phyloP scores from a whole-genome alignment of 92 coral and sea anemone species.

The Anthopleura xanthogrammica region DNA sequence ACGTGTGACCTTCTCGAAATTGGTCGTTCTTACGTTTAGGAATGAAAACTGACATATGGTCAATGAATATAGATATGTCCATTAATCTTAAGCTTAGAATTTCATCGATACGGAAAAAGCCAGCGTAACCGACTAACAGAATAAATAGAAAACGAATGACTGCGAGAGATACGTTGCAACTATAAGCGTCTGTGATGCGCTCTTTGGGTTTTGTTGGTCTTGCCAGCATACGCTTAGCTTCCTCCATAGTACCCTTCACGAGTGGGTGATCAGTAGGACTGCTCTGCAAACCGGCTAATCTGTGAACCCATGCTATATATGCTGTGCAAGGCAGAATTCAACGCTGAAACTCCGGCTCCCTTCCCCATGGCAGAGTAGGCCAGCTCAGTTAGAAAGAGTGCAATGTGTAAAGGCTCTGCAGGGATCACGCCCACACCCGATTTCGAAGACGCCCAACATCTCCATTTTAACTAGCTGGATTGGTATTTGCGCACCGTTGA shows the following conservation, averaged over 20 bases:
- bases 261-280: constrained; percentile 53
- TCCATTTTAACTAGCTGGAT: constrained; percentile 31
- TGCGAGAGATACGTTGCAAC: constrained; percentile 33
- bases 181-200: constrained; percentile 34
- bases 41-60: constrained; percentile 32
- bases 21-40: constrained; percentile 46
- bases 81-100: constrained; percentile 26
- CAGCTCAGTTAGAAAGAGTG: constrained; percentile 29
- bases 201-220: constrained; percentile 59
- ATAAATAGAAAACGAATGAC: constrained; percentile 51
- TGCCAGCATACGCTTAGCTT: constrained; percentile 42
- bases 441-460: constrained; percentile 26
- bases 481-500: constrained; percentile 33
- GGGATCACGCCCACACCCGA: constrained; percentile 29
- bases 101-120: constrained; percentile 49
- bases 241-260: constrained; percentile 51
- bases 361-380: constrained; percentile 18
- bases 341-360: constrained; percentile 20
- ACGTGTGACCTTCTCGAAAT: constrained; percentile 42
- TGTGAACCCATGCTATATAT: constrained; percentile 46
- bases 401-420: constrained; percentile 35
- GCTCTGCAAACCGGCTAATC: constrained; percentile 41
- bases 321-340: constrained; percentile 24
- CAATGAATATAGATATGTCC: constrained; percentile 30
- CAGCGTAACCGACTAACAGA: constrained; percentile 51